Base-by-base conservation (phyloP, 2,797 vertebrate species). In the Cynodonichthys magdalenae region DNA sequence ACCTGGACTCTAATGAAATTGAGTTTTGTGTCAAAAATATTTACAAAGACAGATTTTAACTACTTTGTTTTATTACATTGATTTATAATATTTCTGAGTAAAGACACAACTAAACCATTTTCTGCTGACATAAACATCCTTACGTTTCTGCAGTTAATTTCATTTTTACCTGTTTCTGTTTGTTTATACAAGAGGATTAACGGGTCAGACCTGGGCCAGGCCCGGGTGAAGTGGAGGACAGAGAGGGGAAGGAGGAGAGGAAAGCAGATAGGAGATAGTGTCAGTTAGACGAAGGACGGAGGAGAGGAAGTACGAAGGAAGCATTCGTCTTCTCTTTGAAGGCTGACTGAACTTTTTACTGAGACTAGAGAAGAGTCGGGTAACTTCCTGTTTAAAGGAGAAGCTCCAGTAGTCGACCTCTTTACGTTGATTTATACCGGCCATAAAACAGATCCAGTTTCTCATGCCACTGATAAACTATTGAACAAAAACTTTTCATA, bases 201-300 rank as follows among this genome's bases (percentile, higher is more conserved):
- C 74, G n/a, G 87, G 82, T 89, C 84, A 87, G 77, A 79, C 66
- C 11, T 69, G 56, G 82, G 82, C 72, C 78, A 70, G 17, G 56
- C 31, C 2, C 72, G 76, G 84, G 84, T 85, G 82, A 88, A 71
- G 36, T 57, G 45, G 59, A 71, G 85, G 87, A 85, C 87, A 82
- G 51, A 71, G 54, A 44, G 71, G 41, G 51, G 50, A 34, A n/a
- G 64, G 69, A 64, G 44, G 41, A 55, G 69, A 48, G 31, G 66
- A 66, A 56, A 65, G 55, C 66, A 54, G 17, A 62, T 42, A 42
- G 49, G 56, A 61, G 55, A 59, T 59, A 24, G 24, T 24, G 24
- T 24, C 24, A 73, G 66, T 44, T 39, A 59, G 64, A 58, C 15
- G 31, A 29, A 57, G 66, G 45, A 19, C 49, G 28, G 39, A 51